phyloP scores from a whole-genome alignment of 1,140 invertebrate species.

The Dolichoris vasculosae region DNA sequence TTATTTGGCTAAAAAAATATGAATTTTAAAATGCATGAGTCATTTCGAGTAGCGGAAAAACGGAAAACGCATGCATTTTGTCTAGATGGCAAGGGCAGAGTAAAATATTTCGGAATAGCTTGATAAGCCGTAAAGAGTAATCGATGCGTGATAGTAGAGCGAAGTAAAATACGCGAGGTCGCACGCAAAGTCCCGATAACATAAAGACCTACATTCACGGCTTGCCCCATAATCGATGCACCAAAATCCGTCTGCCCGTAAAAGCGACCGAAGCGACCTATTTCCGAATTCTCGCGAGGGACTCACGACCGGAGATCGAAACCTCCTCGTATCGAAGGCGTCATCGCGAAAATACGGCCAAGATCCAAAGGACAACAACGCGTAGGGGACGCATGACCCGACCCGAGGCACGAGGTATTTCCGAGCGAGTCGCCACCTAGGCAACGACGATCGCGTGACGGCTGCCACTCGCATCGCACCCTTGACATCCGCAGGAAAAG shows the following conservation, averaged over 20 bases:
- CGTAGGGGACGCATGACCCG: neutral
- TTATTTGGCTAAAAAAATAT: neutral
- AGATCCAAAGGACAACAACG: neutral
- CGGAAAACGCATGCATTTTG: too few relatives aligned
- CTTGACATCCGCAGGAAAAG: neutral
- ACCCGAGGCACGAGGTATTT: neutral
- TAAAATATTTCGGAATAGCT: neutral
- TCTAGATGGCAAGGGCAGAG: neutral
- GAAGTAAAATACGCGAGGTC: neutral
- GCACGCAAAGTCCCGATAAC: conserved; percentile 49
- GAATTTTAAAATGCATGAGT: neutral
- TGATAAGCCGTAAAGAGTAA: neutral
- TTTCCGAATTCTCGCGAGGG: neutral
- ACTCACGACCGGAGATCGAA: neutral
- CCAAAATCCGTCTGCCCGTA: neutral
- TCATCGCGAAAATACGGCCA: neutral
- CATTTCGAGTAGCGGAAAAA: too few relatives aligned
- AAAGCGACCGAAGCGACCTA: neutral
- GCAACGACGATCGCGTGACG: neutral
- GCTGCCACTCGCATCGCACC: neutral
- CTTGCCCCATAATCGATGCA: conserved; percentile 31
- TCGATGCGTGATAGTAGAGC: neutral
- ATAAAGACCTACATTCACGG: conserved; percentile 50
- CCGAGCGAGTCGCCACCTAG: neutral
- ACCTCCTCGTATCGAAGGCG: neutral